phyloP scores from a whole-genome alignment of 2,113 vertebrate genomes.

The Sinocyclocheilus maitianheensis region DNA sequence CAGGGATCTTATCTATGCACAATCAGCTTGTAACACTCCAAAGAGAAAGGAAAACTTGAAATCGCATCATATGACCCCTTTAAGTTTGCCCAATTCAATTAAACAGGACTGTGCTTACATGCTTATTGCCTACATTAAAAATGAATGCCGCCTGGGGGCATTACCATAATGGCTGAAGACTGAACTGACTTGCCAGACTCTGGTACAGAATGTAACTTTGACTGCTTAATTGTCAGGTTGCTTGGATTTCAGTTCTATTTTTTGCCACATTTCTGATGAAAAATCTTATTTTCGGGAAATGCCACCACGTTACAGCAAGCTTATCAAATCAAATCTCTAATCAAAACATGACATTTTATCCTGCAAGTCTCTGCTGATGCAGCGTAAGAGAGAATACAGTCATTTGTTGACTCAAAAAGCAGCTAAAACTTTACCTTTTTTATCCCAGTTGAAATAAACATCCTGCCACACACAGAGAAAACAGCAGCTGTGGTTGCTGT shows the following conservation, averaged over 20 bases:
- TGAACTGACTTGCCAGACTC: too few species aligned
- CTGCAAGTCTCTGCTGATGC: not conserved
- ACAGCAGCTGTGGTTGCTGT: not conserved
- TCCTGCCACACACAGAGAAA: not conserved
- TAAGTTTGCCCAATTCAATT: not conserved
- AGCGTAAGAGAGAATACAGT: not conserved
- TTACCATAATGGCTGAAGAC: too few species aligned
- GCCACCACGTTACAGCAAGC: not conserved
- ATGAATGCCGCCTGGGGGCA: too few species aligned
- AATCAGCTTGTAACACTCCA: too few species aligned
- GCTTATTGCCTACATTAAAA: not conserved
- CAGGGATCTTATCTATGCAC: too few species aligned
- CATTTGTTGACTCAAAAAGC: not conserved
- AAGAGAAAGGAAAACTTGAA: too few species aligned
- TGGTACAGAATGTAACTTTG: too few species aligned
- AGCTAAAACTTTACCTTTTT: not conserved
- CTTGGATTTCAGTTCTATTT: not conserved
- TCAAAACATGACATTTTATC: not conserved
- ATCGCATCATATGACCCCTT: too few species aligned
- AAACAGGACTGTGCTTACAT: not conserved
- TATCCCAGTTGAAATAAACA: not conserved
- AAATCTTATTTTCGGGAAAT: not conserved
- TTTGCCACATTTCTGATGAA: not conserved
- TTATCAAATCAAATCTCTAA: too few species aligned
- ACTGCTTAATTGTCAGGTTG: too few species aligned